These are phyloP conservation scores for Cryptus armator DNA, from an alignment of 2,888 invertebrate species.

Conservation along the genomic window DNA sequence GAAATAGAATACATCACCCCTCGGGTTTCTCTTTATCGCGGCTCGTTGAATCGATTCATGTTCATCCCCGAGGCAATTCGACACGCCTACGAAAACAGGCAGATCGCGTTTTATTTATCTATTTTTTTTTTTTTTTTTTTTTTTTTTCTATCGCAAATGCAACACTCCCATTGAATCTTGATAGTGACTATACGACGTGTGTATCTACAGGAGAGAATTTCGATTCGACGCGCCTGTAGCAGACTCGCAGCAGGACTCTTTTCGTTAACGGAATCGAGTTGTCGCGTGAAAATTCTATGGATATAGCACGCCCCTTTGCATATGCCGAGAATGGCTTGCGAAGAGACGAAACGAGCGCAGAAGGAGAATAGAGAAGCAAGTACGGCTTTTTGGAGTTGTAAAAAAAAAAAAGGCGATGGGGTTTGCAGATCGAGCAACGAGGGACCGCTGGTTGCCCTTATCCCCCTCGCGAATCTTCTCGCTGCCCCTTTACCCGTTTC, in stretches of 20 bases:
- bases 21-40: conserved; percentile 46
- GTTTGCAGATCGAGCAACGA: conserved; percentile 58
- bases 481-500: conserved; percentile 73
- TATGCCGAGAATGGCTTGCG: conserved; percentile 64
- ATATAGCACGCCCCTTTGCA: conserved; percentile 68
- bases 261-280: conserved; percentile 66
- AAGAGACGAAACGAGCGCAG: conserved; percentile 29
- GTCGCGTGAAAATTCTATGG: conserved; percentile 67
- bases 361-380: conserved; percentile 1
- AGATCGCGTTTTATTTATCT: conserved; percentile 25
- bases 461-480: conserved; percentile 67
- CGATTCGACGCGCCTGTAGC: conserved; percentile 13
- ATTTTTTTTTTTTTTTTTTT: conserved; percentile 42
- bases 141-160: conserved; percentile 9
- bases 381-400: conserved; percentile 15
- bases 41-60: conserved; percentile 65
- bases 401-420: conserved; percentile 36
- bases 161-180: conserved; percentile 37
- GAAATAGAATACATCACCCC: conserved; percentile 15
- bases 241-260: conserved; percentile 22
- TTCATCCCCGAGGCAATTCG: conserved; percentile 63
- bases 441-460: conserved; percentile 72
- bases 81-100: conserved; percentile 67
- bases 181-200: conserved; percentile 14
- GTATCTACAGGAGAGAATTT: conserved; percentile 20